phyloP scores from a whole-genome alignment of 35 echinoderm and acorn worm genomes.

The Nesometra sesokonis region DNA sequence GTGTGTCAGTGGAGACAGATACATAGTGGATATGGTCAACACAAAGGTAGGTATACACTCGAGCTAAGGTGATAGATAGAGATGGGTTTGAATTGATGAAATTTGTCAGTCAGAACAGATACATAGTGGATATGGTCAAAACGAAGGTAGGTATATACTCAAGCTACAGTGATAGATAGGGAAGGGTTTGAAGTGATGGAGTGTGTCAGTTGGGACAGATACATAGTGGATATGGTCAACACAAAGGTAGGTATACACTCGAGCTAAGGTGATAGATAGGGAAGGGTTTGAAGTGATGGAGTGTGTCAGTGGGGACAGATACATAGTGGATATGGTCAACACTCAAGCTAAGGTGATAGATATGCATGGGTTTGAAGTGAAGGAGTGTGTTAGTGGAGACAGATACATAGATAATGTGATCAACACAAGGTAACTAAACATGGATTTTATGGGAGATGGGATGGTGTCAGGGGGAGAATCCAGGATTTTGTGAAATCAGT shows the following conservation, averaged over 20 bases:
- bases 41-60: conserved; percentile 82
- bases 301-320: conserved; percentile 73
- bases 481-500: no score
- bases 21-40: conserved; percentile 95
- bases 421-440: conserved; percentile 89
- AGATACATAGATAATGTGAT: conserved; percentile 89
- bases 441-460: no score
- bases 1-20: conserved; percentile 73
- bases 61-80: conserved; percentile 84
- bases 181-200: conserved; percentile 99
- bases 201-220: conserved; percentile 71
- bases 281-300: conserved; percentile 99
- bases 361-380: conserved; percentile 84
- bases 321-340: conserved; percentile 95
- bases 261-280: conserved; percentile 84
- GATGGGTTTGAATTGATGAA: conserved; percentile 98
- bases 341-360: conserved; percentile 87
- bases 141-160: conserved; percentile 81
- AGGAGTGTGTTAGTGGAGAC: conserved; percentile 76
- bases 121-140: conserved; percentile 95
- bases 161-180: conserved; percentile 84
- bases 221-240: conserved; percentile 95
- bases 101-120: conserved; percentile 66
- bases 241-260: conserved; percentile 82
- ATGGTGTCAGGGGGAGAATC: no score